phyloP scores from a whole-genome alignment of 2,797 vertebrate genomes.

The Sciurus carolinensis region DNA sequence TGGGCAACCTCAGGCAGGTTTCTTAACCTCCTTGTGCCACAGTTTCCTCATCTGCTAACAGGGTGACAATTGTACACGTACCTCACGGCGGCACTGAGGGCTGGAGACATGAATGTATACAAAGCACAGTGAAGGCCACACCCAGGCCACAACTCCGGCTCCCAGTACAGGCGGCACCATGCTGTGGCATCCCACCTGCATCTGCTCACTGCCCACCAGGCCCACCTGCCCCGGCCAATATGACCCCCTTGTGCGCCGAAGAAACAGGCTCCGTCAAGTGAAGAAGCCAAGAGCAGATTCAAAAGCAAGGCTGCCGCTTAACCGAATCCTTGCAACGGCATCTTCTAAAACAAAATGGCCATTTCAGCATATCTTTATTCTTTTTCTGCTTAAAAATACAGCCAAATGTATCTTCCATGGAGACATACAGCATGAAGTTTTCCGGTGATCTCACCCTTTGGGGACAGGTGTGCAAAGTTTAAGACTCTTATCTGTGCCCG shows the following conservation, averaged over 20 bases:
- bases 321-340: neutral
- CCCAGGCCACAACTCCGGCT: neutral
- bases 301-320: neutral
- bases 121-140: neutral
- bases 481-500: neutral
- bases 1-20: neutral
- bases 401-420: neutral
- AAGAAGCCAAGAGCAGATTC: neutral
- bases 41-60: neutral
- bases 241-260: neutral
- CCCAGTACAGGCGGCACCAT: neutral
- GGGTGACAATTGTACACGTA: neutral
- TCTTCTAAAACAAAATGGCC: neutral
- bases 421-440: neutral
- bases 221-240: neutral
- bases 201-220: neutral
- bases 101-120: neutral
- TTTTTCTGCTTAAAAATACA: neutral
- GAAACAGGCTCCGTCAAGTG: neutral
- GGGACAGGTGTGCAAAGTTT: neutral
- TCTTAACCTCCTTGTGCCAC: neutral
- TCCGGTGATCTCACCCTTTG: neutral
- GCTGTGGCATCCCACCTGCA: neutral
- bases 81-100: neutral
- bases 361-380: neutral